Percentiles rank a stretch among this genome's conserved stretches.
phyloP scores from a whole-genome alignment of 2,797 vertebrate species.

The Hydrolagus colliei region DNA sequence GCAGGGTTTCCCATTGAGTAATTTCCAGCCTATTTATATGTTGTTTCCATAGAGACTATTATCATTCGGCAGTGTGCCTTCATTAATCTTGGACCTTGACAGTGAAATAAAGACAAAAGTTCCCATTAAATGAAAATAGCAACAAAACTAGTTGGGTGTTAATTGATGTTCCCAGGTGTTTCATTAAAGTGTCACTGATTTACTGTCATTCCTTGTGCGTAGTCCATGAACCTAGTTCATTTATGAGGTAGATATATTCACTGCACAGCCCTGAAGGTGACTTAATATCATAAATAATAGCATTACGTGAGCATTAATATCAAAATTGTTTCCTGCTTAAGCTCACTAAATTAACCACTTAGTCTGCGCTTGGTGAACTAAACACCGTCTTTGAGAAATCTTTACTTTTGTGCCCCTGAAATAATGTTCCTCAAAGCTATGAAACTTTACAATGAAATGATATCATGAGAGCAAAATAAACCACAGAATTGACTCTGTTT shows the following conservation, averaged over 20 bases:
- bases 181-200: conserved; percentile 9
- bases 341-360: not conserved
- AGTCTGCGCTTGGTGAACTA: too few relatives aligned
- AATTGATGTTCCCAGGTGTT: conserved; percentile 18
- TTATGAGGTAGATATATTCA: not conserved
- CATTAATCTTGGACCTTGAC: not conserved
- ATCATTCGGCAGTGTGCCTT: not conserved
- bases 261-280: not conserved
- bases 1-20: not conserved
- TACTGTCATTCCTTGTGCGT: not conserved
- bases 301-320: not conserved
- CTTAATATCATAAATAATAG: not conserved
- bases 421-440: too few relatives aligned
- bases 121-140: conserved; percentile 21
- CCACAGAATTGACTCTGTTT: too few relatives aligned
- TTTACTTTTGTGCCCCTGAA: too few relatives aligned
- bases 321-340: not conserved
- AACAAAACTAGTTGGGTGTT: not conserved
- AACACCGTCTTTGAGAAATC: too few relatives aligned
- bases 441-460: too few relatives aligned
- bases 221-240: not conserved
- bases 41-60: not conserved
- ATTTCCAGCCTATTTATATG: not conserved
- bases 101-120: not conserved
- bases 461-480: too few relatives aligned